Percentiles rank a stretch among this genome's conserved stretches.
These are phyloP conservation scores for Aleiodes alternator DNA, from an alignment of 2,888 invertebrate genomes.

Conservation along the genomic window DNA sequence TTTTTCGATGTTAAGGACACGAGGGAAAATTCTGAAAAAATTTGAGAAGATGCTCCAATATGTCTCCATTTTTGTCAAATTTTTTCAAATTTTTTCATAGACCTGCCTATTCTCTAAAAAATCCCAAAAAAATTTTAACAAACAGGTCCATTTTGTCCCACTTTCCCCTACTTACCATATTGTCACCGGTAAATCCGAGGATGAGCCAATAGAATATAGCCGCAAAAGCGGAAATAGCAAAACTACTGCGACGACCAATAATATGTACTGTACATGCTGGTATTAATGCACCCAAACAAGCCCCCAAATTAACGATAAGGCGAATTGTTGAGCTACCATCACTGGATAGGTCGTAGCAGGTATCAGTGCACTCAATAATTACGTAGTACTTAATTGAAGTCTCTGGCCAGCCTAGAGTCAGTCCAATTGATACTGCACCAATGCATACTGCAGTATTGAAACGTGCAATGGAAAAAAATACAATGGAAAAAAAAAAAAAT, in stretches of 20 bases:
- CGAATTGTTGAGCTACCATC: slow-evolving; percentile 38
- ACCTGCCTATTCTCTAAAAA: too few species aligned
- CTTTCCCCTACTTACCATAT: slow-evolving; percentile 46
- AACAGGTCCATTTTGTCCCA: too few species aligned
- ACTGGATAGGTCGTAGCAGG: slow-evolving; percentile 12
- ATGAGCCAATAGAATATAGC: slow-evolving; percentile 49
- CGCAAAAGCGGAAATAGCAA: slow-evolving; percentile 51
- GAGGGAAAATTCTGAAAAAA: too few species aligned
- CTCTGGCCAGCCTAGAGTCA: slow-evolving; percentile 58
- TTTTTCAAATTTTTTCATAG: too few species aligned
- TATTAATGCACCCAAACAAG: slow-evolving; percentile 57
- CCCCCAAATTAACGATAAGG: slow-evolving; percentile 54
- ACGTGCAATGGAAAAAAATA: not conserved
- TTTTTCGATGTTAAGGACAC: too few species aligned
- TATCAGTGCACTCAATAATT: slow-evolving; percentile 21
- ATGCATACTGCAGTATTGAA: slow-evolving; percentile 54
- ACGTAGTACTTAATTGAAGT: slow-evolving; percentile 49
- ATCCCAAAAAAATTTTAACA: too few species aligned
- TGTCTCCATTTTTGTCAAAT: too few species aligned
- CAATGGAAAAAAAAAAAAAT: not conserved
- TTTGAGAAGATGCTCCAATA: too few species aligned
- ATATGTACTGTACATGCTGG: slow-evolving; percentile 57
- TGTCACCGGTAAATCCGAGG: slow-evolving; percentile 32
- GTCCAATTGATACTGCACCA: slow-evolving; percentile 58
- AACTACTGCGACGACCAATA: slow-evolving; percentile 56